Base-by-base conservation (phyloP, 2,888 invertebrate species). In the Elysia crispata region DNA sequence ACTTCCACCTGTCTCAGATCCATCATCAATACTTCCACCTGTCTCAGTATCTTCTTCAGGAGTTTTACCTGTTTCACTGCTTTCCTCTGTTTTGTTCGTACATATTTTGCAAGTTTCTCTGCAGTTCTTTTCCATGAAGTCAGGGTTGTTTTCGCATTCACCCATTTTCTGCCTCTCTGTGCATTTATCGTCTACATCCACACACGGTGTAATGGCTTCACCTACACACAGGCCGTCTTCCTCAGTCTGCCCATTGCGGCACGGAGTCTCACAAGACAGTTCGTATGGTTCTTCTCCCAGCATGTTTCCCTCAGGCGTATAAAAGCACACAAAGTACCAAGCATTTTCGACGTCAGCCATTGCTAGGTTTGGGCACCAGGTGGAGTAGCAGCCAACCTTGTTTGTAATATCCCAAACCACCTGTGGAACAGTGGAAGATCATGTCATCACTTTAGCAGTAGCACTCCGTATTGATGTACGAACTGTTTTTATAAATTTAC, bases 251-350 rank as follows among this genome's bases (percentile, higher is more conserved):
- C 77, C 82, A 41, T 76, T 66, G 1, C 62, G n/a, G 31, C 83
- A 83, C 33, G 30, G 28, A 1, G 67, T 76, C 1, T 73, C 28
- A 6, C 76, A 41, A 0, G 76, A 60, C n/a, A 69, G 76, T 69
- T 73, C 33, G 72, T 78, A 82, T 1, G 83, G 81, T 31, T 69
- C 79, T 49, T 81, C 66, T 0, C 80, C 79, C 28, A 69, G 75
- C 83, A 70, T 76, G 80, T 83, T 83, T 20, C 83, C 83, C 69
- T 79, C 81, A 30, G 83, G 81, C 18, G 80, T 80, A 72, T 82
- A 83, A 57, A 78, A 77, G 25, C 83, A 83, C 1, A 83, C 83
- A 1, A 83, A 49, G 67, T 76, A 83, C 83, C 83, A 83, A 28
- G 83, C 82, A 8, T 82, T 79, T 41, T 41, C 11, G 41, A 11